Conservation (phyloP, 2,888 invertebrate species). For the Spilarctia lutea region DNA sequence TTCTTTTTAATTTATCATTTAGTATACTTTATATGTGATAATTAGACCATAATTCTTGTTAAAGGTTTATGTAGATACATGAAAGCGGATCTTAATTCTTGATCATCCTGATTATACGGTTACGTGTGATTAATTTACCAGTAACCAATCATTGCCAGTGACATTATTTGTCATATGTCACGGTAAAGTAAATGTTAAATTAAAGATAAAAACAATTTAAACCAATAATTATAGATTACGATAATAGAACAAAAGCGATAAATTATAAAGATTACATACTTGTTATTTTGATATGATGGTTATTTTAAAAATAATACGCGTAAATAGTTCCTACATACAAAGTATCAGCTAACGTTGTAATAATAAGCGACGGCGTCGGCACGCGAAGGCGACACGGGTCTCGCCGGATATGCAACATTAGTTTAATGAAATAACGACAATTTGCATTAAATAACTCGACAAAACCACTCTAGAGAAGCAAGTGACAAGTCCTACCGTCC, state of each 20-base stretch:
- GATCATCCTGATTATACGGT: not conserved
- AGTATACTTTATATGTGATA: not conserved
- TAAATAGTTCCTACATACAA: not conserved
- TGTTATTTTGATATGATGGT: not conserved
- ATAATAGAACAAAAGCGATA: not conserved
- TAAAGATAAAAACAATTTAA: not conserved
- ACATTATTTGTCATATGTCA: not conserved
- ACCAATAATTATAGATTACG: not conserved
- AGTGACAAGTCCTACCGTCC: not conserved
- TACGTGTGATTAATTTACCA: not conserved
- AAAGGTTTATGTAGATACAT: not conserved
- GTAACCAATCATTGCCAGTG: not conserved
- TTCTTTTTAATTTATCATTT: not conserved
- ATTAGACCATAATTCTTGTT: not conserved
- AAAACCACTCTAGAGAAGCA: slow-evolving; percentile 9
- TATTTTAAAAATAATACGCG: not conserved
- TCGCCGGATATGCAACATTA: slow-evolving; percentile 76
- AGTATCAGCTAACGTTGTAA: slow-evolving; percentile 49
- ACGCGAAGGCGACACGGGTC: slow-evolving; percentile 69
- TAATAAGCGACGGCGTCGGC: slow-evolving; percentile 52
- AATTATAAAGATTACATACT: not conserved
- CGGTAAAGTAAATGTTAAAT: not conserved
- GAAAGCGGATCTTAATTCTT: not conserved
- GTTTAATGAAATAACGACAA: slow-evolving; percentile 77
- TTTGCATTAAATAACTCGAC: slow-evolving; percentile 62